These are phyloP conservation scores for Salvelinus alpinus DNA, from an alignment of 2,113 vertebrate genomes.

Conservation along the genomic window DNA sequence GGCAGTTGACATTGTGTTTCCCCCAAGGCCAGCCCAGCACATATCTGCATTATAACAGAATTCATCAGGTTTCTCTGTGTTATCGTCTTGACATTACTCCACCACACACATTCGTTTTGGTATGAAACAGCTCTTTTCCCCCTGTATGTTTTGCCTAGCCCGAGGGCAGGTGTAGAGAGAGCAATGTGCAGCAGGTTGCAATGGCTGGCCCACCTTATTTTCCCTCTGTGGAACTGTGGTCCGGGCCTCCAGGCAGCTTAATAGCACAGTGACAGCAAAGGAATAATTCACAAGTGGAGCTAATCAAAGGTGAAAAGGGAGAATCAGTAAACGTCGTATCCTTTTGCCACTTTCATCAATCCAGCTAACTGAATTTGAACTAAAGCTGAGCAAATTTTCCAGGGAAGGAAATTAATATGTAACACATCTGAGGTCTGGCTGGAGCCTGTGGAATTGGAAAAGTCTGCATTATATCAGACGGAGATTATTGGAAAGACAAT, in stretches of 20 bases:
- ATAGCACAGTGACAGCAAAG: slow-evolving; percentile 87
- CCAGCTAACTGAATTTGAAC: slow-evolving; percentile 97
- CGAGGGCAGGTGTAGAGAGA: neutral
- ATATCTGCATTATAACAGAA: neutral
- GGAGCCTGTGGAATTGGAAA: slow-evolving; percentile 84
- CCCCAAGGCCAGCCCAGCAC: neutral
- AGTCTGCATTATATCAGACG: slow-evolving; percentile 78
- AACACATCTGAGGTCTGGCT: slow-evolving; percentile 89
- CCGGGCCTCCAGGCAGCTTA: slow-evolving; percentile 71
- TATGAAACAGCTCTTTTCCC: neutral
- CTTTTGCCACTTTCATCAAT: slow-evolving; percentile 99
- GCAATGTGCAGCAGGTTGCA: slow-evolving; percentile 58
- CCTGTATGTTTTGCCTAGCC: neutral
- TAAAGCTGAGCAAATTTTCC: slow-evolving; percentile 86
- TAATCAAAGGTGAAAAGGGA: slow-evolving; percentile 99
- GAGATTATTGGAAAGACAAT: slow-evolving; percentile 86
- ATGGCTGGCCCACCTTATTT: slow-evolving; percentile 62
- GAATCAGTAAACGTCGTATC: slow-evolving; percentile 97
- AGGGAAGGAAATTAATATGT: slow-evolving; percentile 97
- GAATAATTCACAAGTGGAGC: slow-evolving; percentile 85
- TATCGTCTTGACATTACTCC: neutral
- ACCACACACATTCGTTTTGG: neutral
- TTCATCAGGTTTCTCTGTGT: neutral
- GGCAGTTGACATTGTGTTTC: neutral
- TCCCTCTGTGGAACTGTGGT: slow-evolving; percentile 67